Evolutionary conservation across 2,113 vertebrate genomes (phyloP), one percentile per base, ranked within the genome.

Genomic region (Notarius lentiginosus): DNA sequence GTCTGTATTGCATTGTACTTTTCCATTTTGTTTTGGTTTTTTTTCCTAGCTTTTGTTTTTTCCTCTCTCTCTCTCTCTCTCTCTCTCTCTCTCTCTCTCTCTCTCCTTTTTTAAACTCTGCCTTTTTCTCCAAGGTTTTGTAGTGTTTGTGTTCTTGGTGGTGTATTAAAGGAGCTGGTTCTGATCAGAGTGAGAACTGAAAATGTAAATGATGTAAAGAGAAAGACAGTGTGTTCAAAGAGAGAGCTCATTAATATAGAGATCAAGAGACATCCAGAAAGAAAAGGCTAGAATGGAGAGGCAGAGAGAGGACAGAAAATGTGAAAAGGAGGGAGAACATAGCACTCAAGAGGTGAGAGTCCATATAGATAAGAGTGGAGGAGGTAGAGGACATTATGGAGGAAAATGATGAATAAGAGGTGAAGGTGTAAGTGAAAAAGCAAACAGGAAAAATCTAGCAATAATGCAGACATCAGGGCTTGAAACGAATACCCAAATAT

Each of bases 301-400:
- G 41, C 30, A 14, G 65, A 76, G 30, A 49, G 72, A 75, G 55
- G 56, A 63, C 10, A 79, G 14, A 51, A 53, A 75, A 22, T 5
- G 58, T 34, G 56, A 81, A 60, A 49, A 76, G 80, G 60, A 65
- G 58, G 60, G 80, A 82, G 80, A 82, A 75, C 4, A 24, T 9
- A 51, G 41, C 22, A 51, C 73, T 53, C 22, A 22, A 4, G 72
- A 81, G 80, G 22, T 82, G 58, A 82, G 80, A 82, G 80, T 82
- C 60, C 80, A 82, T 18, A 61, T 11, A 73, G 68, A 60, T 55
- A 27, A 55, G 53, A 73, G 68, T 41, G 83, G 68, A 73, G 68
- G 83, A 84, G 53, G 66, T 56, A 12, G 51, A 72, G 49, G 51
- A 55, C 24, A 7, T 51, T 51, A 14, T 51, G n/a, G 83, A 84